Conservation (phyloP, 2,113 vertebrate species). For the Hyla sarda region DNA sequence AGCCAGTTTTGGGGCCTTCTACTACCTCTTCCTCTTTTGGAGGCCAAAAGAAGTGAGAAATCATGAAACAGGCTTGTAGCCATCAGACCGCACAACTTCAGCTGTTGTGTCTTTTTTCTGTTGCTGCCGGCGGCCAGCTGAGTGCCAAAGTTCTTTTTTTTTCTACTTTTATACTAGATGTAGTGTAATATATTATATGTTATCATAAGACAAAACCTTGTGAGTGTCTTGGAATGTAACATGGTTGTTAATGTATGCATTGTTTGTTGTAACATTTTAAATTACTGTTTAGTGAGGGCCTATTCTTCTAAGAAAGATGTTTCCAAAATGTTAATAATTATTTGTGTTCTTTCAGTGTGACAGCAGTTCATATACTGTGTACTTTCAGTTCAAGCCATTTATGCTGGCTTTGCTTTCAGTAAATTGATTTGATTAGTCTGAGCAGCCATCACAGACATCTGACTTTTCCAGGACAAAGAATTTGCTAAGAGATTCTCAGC, state of each 20-base stretch:
- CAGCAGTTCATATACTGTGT: not conserved
- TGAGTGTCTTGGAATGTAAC: no score
- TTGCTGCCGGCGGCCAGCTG: no score
- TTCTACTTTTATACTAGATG: no score
- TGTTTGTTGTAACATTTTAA: not conserved
- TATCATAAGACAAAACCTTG: no score
- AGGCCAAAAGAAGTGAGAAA: no score
- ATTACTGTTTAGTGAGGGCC: not conserved
- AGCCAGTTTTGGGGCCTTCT: no score
- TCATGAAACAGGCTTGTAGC: no score
- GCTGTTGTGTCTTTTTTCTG: no score
- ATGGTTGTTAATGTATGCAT: not conserved
- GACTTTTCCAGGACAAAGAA: constrained; percentile 32
- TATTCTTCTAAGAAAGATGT: not conserved
- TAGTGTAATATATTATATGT: no score
- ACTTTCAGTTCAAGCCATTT: constrained; percentile 17
- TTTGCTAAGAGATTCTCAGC: not conserved
- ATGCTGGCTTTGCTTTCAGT: constrained; percentile 38
- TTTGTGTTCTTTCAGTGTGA: not conserved
- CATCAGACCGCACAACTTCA: no score
- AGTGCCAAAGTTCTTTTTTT: no score
- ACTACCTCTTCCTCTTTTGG: no score
- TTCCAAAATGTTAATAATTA: not conserved
- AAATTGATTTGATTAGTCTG: constrained; percentile 52
- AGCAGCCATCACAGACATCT: constrained; percentile 42